Evolutionary conservation across 2,113 vertebrate species (phyloP), one percentile per base, ranked within the genome.

Genomic region (Martes martes): DNA sequence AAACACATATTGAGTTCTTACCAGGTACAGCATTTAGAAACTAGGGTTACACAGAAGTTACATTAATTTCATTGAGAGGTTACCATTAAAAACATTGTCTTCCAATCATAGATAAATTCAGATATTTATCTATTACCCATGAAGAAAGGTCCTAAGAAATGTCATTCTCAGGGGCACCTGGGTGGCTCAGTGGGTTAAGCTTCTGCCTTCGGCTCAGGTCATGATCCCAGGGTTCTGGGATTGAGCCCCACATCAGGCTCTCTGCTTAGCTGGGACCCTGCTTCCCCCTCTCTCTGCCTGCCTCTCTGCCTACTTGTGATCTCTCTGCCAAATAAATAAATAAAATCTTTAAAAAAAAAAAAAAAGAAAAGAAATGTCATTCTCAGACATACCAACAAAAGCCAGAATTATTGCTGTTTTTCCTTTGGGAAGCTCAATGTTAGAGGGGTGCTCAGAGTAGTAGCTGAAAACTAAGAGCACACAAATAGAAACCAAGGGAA

Each of bases 31-130:
- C 7, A 91, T 80, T 7, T 91, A 95, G 63, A 94, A 93, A 91
- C 47, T 45, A 65, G n/a, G 18, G 52, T 71, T 69, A 55, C 14
- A 92, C 19, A 95, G 33, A 45, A 86, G n/a, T 89, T 52, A 45
- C n/a, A 85, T 76, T 50, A 76, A 74, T 76, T 95, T 94, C 94
- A 79, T 55, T 97, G 55, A 96, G 57, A 93, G 14, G 84, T 69
- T 93, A 24, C 63, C 14, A 85, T 89, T 83, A 91, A 96, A 94
- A 85, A 4, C 19, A 91, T 61, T 84, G 81, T 76, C 63, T 59
- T 89, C 78, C 74, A 95, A 78, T 15, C 76, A 7, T 14, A 90
- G 52, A 79, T 71, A 93, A 81, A 92, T 3, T 92, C 28, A 85
- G 57, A 89, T 81, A 94, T 71, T 88, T 36, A 87, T 31, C 79